A percentile compares a stretch with the other conserved stretches of the same genome.
Conservation (phyloP, 1,140 invertebrate species). For the Drosophila pandora region DNA sequence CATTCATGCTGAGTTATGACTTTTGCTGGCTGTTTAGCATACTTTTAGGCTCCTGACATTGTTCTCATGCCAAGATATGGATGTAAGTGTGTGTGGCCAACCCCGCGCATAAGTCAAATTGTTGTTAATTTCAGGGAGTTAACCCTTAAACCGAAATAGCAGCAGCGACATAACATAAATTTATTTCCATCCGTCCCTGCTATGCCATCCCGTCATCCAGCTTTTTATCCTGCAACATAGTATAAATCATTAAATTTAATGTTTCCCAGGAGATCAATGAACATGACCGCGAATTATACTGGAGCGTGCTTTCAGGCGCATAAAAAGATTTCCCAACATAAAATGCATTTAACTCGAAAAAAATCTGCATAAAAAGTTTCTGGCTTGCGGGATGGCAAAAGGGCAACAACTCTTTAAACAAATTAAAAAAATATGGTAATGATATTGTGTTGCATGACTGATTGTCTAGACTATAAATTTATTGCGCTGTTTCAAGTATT, state of each 20-base stretch:
- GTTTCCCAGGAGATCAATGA: constrained; percentile 82
- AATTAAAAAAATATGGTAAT: constrained; percentile 25
- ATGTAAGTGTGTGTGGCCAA: constrained; percentile 2
- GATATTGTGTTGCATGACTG: constrained; percentile 22
- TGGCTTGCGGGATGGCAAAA: constrained; percentile 49
- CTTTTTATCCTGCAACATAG: constrained; percentile 37
- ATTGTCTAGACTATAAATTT: constrained; percentile 42
- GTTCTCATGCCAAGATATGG: constrained; percentile 14
- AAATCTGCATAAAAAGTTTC: constrained; percentile 54
- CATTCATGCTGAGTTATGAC: constrained; percentile 69
- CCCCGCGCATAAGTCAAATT: constrained; percentile 74
- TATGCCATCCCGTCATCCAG: background rate
- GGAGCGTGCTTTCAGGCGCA: constrained; percentile 79
- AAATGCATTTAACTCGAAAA: constrained; percentile 67
- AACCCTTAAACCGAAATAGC: constrained; percentile 68
- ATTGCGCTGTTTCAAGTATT: background rate
- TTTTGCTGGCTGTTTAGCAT: constrained; percentile 80
- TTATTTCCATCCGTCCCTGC: constrained; percentile 36
- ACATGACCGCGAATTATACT: constrained; percentile 82
- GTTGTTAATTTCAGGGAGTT: constrained; percentile 77
- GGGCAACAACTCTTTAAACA: constrained; percentile 50
- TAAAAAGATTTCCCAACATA: constrained; percentile 71
- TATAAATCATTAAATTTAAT: constrained; percentile 83
- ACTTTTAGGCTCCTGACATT: constrained; percentile 71
- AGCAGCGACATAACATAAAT: constrained; percentile 73